These are phyloP conservation scores for Bactericera cockerelli DNA, from an alignment of 1,140 invertebrate genomes.

Conservation along the genomic window DNA sequence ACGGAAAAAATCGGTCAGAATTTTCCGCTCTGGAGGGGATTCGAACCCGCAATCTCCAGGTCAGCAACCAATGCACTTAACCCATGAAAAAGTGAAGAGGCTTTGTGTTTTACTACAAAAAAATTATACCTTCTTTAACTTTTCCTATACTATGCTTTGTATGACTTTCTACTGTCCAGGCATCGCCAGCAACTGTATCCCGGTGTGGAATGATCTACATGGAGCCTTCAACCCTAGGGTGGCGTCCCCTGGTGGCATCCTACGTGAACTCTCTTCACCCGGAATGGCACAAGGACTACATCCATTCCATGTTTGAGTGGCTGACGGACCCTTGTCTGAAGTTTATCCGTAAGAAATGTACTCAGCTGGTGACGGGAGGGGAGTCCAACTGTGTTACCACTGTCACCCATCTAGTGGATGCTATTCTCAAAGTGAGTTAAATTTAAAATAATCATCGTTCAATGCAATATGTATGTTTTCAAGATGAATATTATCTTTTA, in stretches of 20 bases:
- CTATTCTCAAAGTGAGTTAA: not conserved
- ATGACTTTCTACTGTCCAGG: too few relatives aligned
- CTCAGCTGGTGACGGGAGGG: conserved; percentile 49
- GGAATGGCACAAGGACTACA: conserved; percentile 45
- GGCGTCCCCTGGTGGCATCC: conserved; percentile 50
- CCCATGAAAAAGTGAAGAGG: too few relatives aligned
- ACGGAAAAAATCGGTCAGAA: too few relatives aligned
- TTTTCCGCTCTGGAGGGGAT: too few relatives aligned
- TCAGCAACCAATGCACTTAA: too few relatives aligned
- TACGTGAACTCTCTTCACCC: conserved; percentile 39
- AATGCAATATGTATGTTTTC: too few relatives aligned
- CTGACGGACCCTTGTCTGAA: conserved; percentile 49
- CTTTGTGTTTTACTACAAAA: too few relatives aligned
- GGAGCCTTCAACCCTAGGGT: conserved; percentile 58
- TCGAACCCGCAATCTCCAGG: too few relatives aligned
- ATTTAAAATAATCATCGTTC: too few relatives aligned
- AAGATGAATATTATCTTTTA: too few relatives aligned
- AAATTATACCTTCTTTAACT: too few relatives aligned
- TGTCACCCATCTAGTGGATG: not conserved
- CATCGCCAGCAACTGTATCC: conserved; percentile 79
- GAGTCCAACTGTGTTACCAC: conserved; percentile 46
- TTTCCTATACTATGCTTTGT: too few relatives aligned
- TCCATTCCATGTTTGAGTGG: conserved; percentile 54
- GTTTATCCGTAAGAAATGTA: conserved; percentile 47
- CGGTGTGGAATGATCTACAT: conserved; percentile 94